Base-by-base conservation (phyloP, 2,888 invertebrate genomes). In the Keiferia lycopersicella region DNA sequence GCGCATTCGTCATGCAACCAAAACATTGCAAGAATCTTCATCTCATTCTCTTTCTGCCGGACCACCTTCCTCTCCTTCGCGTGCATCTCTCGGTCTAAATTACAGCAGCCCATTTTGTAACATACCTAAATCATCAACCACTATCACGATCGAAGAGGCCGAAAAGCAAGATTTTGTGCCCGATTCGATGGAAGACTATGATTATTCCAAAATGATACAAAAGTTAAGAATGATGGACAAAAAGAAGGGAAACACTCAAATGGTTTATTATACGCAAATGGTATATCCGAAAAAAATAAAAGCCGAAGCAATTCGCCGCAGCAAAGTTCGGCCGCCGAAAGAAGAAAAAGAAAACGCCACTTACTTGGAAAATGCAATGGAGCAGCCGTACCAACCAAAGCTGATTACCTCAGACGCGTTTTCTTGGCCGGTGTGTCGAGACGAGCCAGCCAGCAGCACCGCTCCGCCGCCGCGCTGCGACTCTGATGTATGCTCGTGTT, bases 401-500 rank as follows among this genome's bases (percentile, higher is more conserved):
- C 34, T 14, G 50, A 72, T 81, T 34, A 26, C 48, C 7, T 58
- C 58, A 10, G 86, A 86, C 65, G 69, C 81, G 20, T 81, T 84
- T 67, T 84, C 88, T 7, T 75, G 81, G 14, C 90, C 90, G 2
- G 65, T 86, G 16, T 89, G 89, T 63, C 78, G 82, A 66, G 87
- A 87, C 60, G 56, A 20, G 20, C 58, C 34, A 6, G 53, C 48
- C 57, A 66, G 64, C 18, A 69, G 72, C 14, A 61, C 63, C 45
- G 61, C 58, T 57, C 20, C 66, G 45, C 8, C 12, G 41, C 8
- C 12, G 34, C 20, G 58, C 26, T 50, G 22, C 56, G 79, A 81
- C 41, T 77, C 85, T 0, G 88, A 88, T 61, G 64, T 80, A 4
- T 87, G 83, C 68, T 87, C 89, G 0, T 85, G 87, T 68, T 87